Percentiles rank a stretch among this genome's conserved stretches.
phyloP scores from a whole-genome alignment of 2,888 invertebrate genomes.

The Rotaria macrura region DNA sequence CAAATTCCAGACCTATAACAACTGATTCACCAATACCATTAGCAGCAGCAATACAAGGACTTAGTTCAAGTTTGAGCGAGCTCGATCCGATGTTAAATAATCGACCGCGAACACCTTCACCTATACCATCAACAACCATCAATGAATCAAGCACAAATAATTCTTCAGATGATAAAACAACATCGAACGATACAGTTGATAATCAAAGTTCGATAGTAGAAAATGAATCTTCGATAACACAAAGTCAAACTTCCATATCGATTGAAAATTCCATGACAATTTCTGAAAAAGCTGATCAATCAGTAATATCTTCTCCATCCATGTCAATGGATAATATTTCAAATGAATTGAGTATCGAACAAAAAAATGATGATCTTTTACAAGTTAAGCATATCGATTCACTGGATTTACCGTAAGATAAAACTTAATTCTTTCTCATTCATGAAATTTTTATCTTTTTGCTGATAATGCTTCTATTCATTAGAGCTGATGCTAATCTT shows the following conservation, averaged over 20 bases:
- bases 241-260: not conserved
- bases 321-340: not conserved
- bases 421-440: not conserved
- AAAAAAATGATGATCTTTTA: not conserved
- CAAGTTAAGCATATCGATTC: not conserved
- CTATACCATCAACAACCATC: not conserved
- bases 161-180: not conserved
- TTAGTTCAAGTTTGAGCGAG: slow-evolving; percentile 18
- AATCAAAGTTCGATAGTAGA: not conserved
- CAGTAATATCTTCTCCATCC: not conserved
- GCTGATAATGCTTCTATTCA: not conserved
- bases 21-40: not conserved
- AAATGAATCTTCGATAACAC: not conserved
- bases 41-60: not conserved
- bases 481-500: slow-evolving; percentile 3
- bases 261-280: not conserved
- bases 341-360: not conserved
- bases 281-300: not conserved
- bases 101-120: not conserved
- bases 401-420: not conserved
- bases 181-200: not conserved
- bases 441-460: too few species aligned
- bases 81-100: not conserved
- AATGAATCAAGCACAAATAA: not conserved
- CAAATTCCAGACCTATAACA: not conserved